These are phyloP conservation scores for Drosophila setosimentum DNA, from an alignment of 2,888 invertebrate genomes.

Conservation along the genomic window DNA sequence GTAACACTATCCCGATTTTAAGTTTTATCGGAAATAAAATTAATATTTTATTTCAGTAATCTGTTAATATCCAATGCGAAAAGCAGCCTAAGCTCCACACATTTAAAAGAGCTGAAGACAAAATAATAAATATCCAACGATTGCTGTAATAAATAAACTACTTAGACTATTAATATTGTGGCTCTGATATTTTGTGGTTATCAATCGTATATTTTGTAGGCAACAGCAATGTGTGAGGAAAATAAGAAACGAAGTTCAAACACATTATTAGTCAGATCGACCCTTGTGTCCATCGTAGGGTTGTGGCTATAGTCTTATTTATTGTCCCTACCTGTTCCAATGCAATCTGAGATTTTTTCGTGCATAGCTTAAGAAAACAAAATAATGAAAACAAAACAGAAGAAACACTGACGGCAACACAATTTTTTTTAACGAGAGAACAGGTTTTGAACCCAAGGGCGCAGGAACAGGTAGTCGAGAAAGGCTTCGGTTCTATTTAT, in stretches of 20 bases:
- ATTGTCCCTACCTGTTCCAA: constrained; percentile 66
- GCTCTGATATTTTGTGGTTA: neutral
- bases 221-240: constrained; percentile 3
- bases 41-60: neutral
- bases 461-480: constrained; percentile 61
- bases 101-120: neutral
- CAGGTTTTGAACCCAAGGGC: constrained; percentile 60
- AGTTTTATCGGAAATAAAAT: neutral
- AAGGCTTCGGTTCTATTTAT: constrained; percentile 48
- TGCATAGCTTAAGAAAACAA: constrained; percentile 47
- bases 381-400: constrained; percentile 56
- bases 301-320: constrained; percentile 40
- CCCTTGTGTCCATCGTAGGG: constrained; percentile 27
- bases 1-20: neutral
- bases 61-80: neutral
- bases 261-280: constrained; percentile 26
- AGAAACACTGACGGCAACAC: constrained; percentile 59
- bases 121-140: too few species aligned
- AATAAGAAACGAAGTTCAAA: constrained; percentile 16
- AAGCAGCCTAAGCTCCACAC: neutral
- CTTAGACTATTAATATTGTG: neutral
- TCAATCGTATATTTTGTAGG: neutral
- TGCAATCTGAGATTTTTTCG: constrained; percentile 70
- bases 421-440: constrained; percentile 56
- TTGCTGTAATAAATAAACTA: neutral